These are phyloP conservation scores for Paguma larvata DNA, from an alignment of 2,797 vertebrate species.

Conservation along the genomic window DNA sequence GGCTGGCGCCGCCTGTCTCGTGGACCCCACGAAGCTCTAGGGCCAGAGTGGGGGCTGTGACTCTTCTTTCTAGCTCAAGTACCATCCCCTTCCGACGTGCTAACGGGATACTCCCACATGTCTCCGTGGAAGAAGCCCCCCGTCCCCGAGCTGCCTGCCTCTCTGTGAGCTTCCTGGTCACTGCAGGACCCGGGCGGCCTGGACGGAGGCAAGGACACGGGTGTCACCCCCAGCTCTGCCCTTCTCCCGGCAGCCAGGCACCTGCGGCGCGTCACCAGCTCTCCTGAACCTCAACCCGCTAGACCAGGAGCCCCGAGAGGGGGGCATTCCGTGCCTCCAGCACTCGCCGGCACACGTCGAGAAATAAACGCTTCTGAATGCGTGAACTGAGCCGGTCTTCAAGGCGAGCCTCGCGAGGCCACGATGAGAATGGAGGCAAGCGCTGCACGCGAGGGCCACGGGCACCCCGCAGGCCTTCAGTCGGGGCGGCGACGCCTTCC, in stretches of 20 bases:
- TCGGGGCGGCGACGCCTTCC: background rate
- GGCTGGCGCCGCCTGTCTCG: background rate
- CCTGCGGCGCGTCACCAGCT: too few species aligned
- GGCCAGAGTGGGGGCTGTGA: accelerated
- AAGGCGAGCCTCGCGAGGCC: background rate
- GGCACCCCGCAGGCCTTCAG: accelerated
- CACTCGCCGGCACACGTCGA: background rate
- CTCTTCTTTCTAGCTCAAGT: background rate
- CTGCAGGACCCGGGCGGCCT: background rate
- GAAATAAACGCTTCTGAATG: background rate
- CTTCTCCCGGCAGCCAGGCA: background rate
- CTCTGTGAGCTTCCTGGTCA: background rate
- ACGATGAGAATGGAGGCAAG: background rate
- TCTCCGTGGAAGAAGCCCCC: background rate
- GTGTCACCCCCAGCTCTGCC: background rate
- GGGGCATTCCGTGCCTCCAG: background rate
- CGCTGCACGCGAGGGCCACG: accelerated
- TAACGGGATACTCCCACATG: background rate
- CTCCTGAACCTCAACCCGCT: background rate
- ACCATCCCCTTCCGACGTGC: accelerated
- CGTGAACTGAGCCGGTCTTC: background rate
- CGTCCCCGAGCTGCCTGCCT: background rate
- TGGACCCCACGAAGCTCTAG: accelerated
- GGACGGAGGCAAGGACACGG: background rate
- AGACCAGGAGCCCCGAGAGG: accelerated